Evolutionary conservation across 2,113 vertebrate genomes (phyloP).

Genomic region (Prionailurus viverrinus): DNA sequence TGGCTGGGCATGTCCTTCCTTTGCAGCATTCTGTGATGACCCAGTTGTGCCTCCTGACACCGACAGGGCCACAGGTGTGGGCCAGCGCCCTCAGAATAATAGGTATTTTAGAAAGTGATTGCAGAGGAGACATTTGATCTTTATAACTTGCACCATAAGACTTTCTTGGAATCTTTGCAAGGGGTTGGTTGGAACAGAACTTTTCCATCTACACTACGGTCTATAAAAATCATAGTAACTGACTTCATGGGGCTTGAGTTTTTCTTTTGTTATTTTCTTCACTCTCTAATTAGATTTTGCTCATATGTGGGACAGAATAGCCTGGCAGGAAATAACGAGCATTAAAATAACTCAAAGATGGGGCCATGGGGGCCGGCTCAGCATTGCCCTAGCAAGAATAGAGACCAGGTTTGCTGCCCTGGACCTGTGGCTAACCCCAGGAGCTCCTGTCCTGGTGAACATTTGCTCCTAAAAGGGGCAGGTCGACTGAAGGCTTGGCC

Average conservation of each 20-base stretch:
- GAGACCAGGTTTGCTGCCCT: background rate
- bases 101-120: background rate
- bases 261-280: conserved; percentile 72
- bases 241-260: conserved; percentile 64
- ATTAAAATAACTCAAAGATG: conserved; percentile 64
- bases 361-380: background rate
- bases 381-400: background rate
- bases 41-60: background rate
- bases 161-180: conserved; percentile 73
- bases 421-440: background rate
- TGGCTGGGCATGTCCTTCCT: background rate
- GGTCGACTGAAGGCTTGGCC: background rate
- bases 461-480: background rate
- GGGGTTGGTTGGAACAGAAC: conserved; percentile 66
- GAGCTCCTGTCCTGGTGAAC: background rate
- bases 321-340: conserved; percentile 47
- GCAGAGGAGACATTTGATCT: conserved; percentile 58
- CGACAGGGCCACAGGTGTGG: background rate
- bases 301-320: conserved; percentile 45
- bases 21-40: background rate
- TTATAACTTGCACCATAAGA: conserved; percentile 50
- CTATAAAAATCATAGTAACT: conserved; percentile 75
- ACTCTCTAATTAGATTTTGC: conserved; percentile 71
- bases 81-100: background rate
- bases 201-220: conserved; percentile 45